Percentiles rank a stretch among this genome's conserved stretches.
Evolutionary conservation across 2,888 invertebrate species (phyloP).

Genomic region (Crematogaster levior): DNA sequence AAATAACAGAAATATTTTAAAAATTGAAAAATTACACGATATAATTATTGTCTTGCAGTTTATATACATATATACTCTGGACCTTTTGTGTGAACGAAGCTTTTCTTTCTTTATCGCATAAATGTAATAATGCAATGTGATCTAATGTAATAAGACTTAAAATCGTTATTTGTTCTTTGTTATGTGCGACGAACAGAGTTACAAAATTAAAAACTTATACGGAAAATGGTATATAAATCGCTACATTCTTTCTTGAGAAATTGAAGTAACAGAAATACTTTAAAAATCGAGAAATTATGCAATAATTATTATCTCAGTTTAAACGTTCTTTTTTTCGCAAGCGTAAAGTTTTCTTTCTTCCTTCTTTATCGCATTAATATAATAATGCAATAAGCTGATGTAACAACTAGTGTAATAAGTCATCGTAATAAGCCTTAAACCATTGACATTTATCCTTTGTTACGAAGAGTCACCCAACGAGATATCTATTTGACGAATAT

Average conservation of each 20-base stretch:
- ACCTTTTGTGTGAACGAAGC: neutral
- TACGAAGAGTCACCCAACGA: neutral
- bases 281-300: neutral
- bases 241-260: neutral
- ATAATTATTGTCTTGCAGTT: neutral
- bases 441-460: constrained; percentile 14
- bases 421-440: neutral
- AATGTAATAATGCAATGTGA: constrained; percentile 2
- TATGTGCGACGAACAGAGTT: neutral
- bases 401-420: neutral
- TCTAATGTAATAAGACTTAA: neutral
- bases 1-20: neutral
- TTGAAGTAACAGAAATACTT: neutral
- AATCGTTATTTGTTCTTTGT: neutral
- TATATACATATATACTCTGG: neutral
- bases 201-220: neutral
- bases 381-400: neutral
- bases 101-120: neutral
- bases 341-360: neutral
- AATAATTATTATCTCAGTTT: constrained; percentile 1
- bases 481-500: neutral
- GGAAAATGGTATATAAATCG: neutral
- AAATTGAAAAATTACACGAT: neutral
- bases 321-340: neutral
- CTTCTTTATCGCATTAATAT: neutral